Conservation (phyloP, 2,888 invertebrate genomes). For the Hypolimnas misippus region DNA sequence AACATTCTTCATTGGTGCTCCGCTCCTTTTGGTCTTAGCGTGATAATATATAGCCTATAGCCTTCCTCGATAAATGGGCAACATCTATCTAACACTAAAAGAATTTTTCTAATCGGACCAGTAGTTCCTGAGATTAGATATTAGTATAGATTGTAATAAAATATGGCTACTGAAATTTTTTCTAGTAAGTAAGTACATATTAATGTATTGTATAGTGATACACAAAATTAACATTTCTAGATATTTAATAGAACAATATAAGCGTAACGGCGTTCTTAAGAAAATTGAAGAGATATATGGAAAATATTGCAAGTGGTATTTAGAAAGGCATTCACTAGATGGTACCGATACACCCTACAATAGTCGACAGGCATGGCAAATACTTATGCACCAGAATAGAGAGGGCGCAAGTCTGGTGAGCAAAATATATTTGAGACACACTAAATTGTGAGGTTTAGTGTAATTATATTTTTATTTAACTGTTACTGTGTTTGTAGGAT, state of each 20-base stretch:
- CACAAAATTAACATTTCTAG: constrained; percentile 51
- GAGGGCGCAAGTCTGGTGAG: constrained; percentile 83
- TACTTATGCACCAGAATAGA: constrained; percentile 79
- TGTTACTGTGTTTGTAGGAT: constrained; percentile 65
- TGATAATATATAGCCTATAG: no score
- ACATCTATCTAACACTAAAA: no score
- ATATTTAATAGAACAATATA: constrained; percentile 87
- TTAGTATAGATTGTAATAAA: no score
- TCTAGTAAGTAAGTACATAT: no score
- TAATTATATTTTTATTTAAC: background rate
- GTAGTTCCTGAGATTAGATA: no score
- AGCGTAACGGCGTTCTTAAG: constrained; percentile 85
- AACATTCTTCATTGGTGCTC: no score
- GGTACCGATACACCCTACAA: constrained; percentile 72
- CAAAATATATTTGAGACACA: background rate
- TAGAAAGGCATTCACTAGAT: constrained; percentile 62
- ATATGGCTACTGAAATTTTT: no score
- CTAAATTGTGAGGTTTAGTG: background rate
- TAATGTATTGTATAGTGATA: no score
- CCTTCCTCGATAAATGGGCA: no score
- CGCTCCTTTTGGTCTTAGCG: no score
- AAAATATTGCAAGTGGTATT: constrained; percentile 87
- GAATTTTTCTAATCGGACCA: no score
- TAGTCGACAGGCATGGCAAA: constrained; percentile 89
- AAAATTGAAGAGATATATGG: constrained; percentile 86